A percentile compares a stretch with the other conserved stretches of the same genome.
Evolutionary conservation across 1,140 invertebrate genomes (phyloP).

Genomic region (Heliconius congener): DNA sequence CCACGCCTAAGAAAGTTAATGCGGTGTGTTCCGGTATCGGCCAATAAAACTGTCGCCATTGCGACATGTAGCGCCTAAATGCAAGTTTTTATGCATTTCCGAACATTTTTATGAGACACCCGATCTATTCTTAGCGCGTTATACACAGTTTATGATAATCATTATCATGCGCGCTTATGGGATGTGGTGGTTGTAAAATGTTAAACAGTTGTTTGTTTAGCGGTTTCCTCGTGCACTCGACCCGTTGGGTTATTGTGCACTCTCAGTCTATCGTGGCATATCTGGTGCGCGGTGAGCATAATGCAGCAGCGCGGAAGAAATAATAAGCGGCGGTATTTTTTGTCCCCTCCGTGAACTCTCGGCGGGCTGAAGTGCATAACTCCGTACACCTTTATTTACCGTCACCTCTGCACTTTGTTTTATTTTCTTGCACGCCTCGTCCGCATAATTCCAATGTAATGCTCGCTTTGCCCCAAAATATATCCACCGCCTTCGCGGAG

Average conservation of each 20-base stretch:
- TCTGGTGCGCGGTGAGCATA: conserved; percentile 40
- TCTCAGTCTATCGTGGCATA: conserved; percentile 38
- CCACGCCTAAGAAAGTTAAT: conserved; percentile 46
- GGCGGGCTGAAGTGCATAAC: conserved; percentile 64
- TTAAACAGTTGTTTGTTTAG: conserved; percentile 66
- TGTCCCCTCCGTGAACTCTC: conserved; percentile 49
- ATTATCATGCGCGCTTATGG: conserved; percentile 62
- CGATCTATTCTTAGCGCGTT: conserved; percentile 61
- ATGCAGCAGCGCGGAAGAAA: conserved; percentile 47
- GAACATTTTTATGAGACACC: conserved; percentile 58
- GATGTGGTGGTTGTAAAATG: conserved; percentile 65
- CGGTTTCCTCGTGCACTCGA: conserved; percentile 53
- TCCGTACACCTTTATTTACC: conserved; percentile 63
- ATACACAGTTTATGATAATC: conserved; percentile 62
- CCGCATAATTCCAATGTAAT: conserved; percentile 74
- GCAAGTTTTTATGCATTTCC: conserved; percentile 55
- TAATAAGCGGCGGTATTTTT: conserved; percentile 59
- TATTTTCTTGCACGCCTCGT: conserved; percentile 73
- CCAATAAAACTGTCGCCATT: conserved; percentile 65
- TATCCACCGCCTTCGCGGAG: conserved; percentile 49
- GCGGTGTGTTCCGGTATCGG: conserved; percentile 53
- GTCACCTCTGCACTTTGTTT: conserved; percentile 74
- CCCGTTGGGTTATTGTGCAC: conserved; percentile 42
- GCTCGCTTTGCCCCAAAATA: conserved; percentile 69
- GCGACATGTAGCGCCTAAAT: conserved; percentile 56